Evolutionary conservation across 2,113 vertebrate species (phyloP), one percentile per base, ranked within the genome.

Genomic region (Cathartes aura): DNA sequence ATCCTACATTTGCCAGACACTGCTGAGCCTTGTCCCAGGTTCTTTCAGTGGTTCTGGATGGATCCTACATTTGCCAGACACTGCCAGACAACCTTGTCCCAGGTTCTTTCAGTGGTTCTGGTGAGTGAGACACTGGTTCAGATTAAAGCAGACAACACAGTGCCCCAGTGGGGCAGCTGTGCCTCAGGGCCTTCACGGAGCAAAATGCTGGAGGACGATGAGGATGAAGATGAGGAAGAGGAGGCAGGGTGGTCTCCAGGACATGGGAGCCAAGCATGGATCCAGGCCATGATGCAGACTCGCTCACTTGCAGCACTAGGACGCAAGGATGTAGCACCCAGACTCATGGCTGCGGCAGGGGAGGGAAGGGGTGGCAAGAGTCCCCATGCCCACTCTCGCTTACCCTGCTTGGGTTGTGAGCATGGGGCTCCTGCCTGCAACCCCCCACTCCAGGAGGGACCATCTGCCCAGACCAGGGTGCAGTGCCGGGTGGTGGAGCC

Each of bases 51-150:
- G n/a, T n/a, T n/a, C n/a, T n/a, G n/a, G n/a, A n/a, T 16, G 22
- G 74, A 96, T 90, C 66, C 84, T 95, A 96, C 70, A 56, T 89
- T 95, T 95, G 55, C 85, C 93, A 97, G 94, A 90, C 8, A 5
- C 72, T 76, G 82, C 79, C 40, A 89, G 58, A n/a, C n/a, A 89
- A 53, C 70, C 75, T 95, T 9, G 2, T 72, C 56, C 48, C 82
- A 59, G 72, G 63, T 81, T 55, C 75, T 89, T 89, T 87, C 59
- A 47, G 68, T 56, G 63, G 79, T 79, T 96, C 84, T 79, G 45
- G 45, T 67, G 71, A 93, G 56, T 3, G 8, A 91, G 82, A 89
- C 66, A 11, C 43, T 29, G 40, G 36, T 55, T 84, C 50, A 55
- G 34, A 45, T 0, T 36, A 45, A 58, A 66, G 48, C 60, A 60